Conservation (phyloP, 2,888 invertebrate genomes). For the Noctua janthina region DNA sequence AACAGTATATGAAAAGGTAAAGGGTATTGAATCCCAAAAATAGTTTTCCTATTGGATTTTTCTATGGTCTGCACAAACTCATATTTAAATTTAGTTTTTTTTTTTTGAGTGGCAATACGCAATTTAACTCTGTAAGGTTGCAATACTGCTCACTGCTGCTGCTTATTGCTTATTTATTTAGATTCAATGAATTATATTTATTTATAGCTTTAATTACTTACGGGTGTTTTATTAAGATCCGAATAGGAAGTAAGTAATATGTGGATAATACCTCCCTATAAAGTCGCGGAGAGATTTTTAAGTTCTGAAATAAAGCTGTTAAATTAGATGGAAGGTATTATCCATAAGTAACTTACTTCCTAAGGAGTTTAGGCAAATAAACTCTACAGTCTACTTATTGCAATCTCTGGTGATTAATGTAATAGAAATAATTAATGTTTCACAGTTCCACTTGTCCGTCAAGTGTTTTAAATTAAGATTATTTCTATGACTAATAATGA, state of each 20-base stretch:
- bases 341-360: neutral
- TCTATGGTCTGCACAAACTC: neutral
- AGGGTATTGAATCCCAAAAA: conserved; percentile 17
- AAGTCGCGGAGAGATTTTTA: neutral
- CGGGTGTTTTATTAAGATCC: neutral
- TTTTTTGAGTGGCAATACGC: neutral
- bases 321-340: neutral
- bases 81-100: neutral
- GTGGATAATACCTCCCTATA: neutral
- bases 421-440: neutral
- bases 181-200: neutral
- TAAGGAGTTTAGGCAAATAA: neutral
- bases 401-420: neutral
- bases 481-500: no score
- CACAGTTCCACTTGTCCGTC: neutral
- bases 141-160: neutral
- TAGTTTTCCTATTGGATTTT: conserved; percentile 16
- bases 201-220: neutral
- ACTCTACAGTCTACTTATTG: neutral
- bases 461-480: neutral
- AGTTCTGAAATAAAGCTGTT: neutral
- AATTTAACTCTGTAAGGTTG: neutral
- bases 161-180: neutral
- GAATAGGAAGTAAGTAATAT: neutral
- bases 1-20: neutral